phyloP scores from a whole-genome alignment of 1,140 invertebrate species.

The Ectropis grisescens region DNA sequence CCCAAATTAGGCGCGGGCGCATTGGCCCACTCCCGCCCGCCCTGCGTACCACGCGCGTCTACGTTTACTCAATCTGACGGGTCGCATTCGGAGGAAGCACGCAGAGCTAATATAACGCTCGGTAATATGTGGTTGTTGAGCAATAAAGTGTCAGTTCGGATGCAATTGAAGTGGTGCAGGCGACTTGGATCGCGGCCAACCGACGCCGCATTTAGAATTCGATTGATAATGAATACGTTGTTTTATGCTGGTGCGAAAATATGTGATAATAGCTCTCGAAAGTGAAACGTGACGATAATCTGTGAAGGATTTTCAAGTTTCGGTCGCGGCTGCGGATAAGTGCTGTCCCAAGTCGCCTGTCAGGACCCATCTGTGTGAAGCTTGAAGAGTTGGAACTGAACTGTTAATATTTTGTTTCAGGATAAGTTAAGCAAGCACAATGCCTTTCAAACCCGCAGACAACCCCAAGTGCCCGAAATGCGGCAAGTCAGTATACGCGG shows the following conservation, averaged over 20 bases:
- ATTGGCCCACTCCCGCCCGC: constrained; percentile 41
- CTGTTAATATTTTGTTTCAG: constrained; percentile 59
- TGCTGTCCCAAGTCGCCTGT: constrained; percentile 9
- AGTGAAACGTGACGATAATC: too few species aligned
- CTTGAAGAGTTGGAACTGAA: constrained; percentile 12
- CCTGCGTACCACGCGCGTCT: constrained; percentile 17
- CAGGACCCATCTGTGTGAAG: not conserved
- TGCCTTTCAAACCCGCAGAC: constrained; percentile 98
- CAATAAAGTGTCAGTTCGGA: constrained; percentile 49
- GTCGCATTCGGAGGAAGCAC: constrained; percentile 33
- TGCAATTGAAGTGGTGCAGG: constrained; percentile 46
- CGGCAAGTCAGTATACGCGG: constrained; percentile 98
- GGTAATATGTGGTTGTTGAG: constrained; percentile 36
- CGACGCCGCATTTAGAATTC: constrained; percentile 35
- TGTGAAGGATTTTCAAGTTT: constrained; percentile 1
- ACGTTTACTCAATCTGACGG: constrained; percentile 1
- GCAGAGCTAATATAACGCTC: constrained; percentile 25
- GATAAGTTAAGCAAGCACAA: constrained; percentile 77
- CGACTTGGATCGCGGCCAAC: constrained; percentile 56
- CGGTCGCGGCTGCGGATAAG: not conserved
- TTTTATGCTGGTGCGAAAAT: too few species aligned
- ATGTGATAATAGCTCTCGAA: too few species aligned
- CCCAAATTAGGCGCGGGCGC: constrained; percentile 64
- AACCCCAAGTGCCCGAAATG: constrained; percentile 98
- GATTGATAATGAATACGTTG: not conserved